Conservation (phyloP, 35 echinoderm and acorn worm genomes). For the Eucidaris tribuloides region DNA sequence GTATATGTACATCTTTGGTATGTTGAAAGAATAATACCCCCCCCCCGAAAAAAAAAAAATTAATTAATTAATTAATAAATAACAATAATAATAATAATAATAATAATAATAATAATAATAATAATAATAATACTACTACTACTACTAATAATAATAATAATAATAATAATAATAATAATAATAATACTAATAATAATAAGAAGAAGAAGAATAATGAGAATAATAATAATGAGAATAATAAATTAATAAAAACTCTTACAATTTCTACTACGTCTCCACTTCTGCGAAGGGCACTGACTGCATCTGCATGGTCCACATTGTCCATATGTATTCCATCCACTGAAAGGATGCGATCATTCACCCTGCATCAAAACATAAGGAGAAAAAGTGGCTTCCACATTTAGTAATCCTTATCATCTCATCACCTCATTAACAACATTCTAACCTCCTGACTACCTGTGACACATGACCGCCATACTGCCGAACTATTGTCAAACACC, state of each 20-base stretch:
- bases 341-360: slow-evolving; percentile 80
- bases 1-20: too few relatives aligned
- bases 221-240: not conserved
- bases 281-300: slow-evolving; percentile 57
- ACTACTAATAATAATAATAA: not conserved
- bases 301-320: slow-evolving; percentile 66
- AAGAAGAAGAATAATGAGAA: not conserved
- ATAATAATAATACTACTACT: not conserved
- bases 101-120: not conserved
- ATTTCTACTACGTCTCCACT: slow-evolving; percentile 61
- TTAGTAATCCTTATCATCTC: not conserved
- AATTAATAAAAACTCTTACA: slow-evolving; percentile 47
- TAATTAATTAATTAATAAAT: not conserved
- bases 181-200: not conserved
- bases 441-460: too few relatives aligned
- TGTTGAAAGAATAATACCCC: too few relatives aligned
- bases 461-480: too few relatives aligned
- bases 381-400: not conserved
- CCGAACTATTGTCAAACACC: too few relatives aligned
- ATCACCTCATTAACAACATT: not conserved
- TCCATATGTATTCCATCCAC: slow-evolving; percentile 82
- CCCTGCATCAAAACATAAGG: slow-evolving; percentile 40
- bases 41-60: too few relatives aligned
- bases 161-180: not conserved
- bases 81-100: not conserved